phyloP scores from a whole-genome alignment of 2,113 vertebrate species.

The Menura novaehollandiae region DNA sequence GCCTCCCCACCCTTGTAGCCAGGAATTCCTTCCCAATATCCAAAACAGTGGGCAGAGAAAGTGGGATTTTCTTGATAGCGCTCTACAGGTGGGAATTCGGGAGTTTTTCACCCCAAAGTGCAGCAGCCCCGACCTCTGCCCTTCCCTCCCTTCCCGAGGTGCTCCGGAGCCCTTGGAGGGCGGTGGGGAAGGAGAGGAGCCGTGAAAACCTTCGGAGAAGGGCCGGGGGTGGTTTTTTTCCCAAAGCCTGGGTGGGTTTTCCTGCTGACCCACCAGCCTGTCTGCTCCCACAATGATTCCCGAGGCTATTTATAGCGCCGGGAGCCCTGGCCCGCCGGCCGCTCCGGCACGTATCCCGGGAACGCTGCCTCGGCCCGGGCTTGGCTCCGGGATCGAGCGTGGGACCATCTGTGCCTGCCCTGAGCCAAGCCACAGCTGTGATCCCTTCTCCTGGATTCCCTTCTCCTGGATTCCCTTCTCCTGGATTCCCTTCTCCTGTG shows the following conservation, averaged over 20 bases:
- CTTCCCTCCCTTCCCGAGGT: neutral
- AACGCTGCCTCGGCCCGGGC: neutral
- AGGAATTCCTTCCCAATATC: neutral
- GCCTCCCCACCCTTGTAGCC: neutral
- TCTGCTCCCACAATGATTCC: neutral
- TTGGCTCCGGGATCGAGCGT: neutral
- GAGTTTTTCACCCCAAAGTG: neutral
- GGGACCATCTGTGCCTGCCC: neutral
- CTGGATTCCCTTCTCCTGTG: too few relatives aligned
- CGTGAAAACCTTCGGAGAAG: fast-evolving
- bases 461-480: too few relatives aligned
- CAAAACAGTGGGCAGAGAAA: neutral
- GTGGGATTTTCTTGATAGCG: neutral
- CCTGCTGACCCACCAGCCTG: neutral
- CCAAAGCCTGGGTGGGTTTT: neutral
- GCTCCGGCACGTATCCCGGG: neutral
- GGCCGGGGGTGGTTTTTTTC: neutral
- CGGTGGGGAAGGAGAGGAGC: neutral
- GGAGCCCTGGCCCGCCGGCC: neutral
- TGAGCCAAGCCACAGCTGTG: neutral
- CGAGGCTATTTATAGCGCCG: neutral
- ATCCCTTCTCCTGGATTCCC: neutral
- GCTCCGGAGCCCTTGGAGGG: neutral
- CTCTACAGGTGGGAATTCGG: neutral
- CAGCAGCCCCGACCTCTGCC: neutral